Percentiles rank a stretch among this genome's conserved stretches.
Evolutionary conservation across 1,140 invertebrate species (phyloP).

Genomic region (Trichoplusia ni): DNA sequence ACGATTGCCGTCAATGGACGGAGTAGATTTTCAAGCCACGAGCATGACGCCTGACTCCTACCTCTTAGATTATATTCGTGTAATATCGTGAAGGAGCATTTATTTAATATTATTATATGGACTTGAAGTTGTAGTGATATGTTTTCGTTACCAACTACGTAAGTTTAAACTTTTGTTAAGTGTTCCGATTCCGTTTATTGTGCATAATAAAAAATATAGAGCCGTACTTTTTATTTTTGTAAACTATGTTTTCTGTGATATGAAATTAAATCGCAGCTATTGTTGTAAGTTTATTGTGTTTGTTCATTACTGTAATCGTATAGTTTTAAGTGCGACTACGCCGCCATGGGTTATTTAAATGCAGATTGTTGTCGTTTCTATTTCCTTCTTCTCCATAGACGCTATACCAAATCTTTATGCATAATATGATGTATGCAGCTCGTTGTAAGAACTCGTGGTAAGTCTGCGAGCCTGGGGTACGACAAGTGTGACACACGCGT

Average conservation of each 20-base stretch:
- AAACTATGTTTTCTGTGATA: constrained; percentile 54
- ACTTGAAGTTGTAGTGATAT: constrained; percentile 69
- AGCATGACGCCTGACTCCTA: constrained; percentile 53
- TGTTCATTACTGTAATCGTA: constrained; percentile 31
- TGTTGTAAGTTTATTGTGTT: constrained; percentile 41
- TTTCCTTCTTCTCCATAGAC: neutral
- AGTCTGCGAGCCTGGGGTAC: neutral
- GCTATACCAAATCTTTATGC: neutral
- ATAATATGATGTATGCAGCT: neutral
- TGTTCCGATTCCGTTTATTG: constrained; percentile 46
- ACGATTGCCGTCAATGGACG: constrained; percentile 5
- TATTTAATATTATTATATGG: constrained; percentile 52
- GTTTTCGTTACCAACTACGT: constrained; percentile 72
- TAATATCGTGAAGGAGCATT: constrained; percentile 67
- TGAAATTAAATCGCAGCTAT: constrained; percentile 47
- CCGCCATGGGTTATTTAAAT: constrained; percentile 5
- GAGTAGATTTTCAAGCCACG: constrained; percentile 16
- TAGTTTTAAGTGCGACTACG: constrained; percentile 29
- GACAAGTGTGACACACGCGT: neutral
- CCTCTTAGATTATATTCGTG: constrained; percentile 70
- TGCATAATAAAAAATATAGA: constrained; percentile 31
- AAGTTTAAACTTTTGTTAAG: constrained; percentile 48
- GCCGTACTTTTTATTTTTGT: constrained; percentile 33
- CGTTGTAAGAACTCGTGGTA: constrained; percentile 2
- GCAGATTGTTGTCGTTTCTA: constrained; percentile 9